Percentiles rank a stretch among this genome's conserved stretches.
These are phyloP conservation scores for Tadarida brasiliensis DNA, from an alignment of 2,797 vertebrate species.

Conservation along the genomic window DNA sequence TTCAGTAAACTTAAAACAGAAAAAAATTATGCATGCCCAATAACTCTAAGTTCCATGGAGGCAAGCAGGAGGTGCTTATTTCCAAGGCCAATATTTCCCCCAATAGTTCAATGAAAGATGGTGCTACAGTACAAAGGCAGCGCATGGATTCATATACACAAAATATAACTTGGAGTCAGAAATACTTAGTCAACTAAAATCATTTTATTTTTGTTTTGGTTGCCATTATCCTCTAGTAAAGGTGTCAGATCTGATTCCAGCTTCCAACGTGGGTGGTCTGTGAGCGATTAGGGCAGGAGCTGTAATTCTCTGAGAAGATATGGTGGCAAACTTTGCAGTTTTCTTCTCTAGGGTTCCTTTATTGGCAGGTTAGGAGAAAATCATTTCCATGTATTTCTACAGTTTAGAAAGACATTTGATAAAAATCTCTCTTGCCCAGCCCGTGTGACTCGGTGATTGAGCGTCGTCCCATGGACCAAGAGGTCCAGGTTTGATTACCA, in stretches of 20 bases:
- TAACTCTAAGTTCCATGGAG: background rate
- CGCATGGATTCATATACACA: background rate
- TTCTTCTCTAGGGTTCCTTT: background rate
- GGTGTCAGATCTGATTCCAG: background rate
- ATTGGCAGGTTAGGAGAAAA: background rate
- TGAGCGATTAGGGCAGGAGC: background rate
- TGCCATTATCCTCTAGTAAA: background rate
- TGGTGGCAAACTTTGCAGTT: rapidly evolving
- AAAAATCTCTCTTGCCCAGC: background rate
- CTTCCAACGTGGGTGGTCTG: background rate
- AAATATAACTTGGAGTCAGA: background rate
- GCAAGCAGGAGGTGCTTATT: rapidly evolving
- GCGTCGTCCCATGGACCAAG: too few relatives aligned
- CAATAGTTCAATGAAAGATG: background rate
- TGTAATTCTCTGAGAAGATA: background rate
- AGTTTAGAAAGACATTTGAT: background rate
- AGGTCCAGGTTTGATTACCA: too few relatives aligned
- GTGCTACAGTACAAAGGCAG: rapidly evolving
- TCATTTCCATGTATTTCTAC: background rate
- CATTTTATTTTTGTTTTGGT: background rate
- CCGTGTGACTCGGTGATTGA: too few relatives aligned
- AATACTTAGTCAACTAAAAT: background rate
- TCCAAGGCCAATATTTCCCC: background rate
- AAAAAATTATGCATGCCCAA: background rate
- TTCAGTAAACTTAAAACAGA: background rate